Evolutionary conservation across 2,888 invertebrate species (phyloP), one percentile per base, ranked within the genome.

Genomic region (Acanthopleura granulata): DNA sequence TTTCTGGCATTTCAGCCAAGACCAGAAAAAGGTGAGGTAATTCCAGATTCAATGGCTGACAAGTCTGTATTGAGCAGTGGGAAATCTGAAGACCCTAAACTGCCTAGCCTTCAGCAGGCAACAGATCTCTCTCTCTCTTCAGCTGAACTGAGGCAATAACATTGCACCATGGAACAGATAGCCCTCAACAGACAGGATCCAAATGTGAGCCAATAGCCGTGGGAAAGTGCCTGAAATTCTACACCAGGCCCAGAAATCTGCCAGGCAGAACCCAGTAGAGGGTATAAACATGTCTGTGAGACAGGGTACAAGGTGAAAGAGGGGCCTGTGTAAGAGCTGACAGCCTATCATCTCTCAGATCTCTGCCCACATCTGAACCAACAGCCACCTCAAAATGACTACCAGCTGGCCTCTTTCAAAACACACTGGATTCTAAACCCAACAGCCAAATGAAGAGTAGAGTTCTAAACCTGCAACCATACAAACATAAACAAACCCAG

Each of bases 331-430:
- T 57, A n/a, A 57, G 57, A 57, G 22, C n/a, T 57, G 57, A 57
- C 57, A 57, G 57, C 57, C 57, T 57, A 57, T 57, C 57, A 57
- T 57, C 57, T 57, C n/a, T n/a, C 57, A 57, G n/a, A 57, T 57
- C 57, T 57, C 57, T n/a, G 57, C n/a, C 57, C 22, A 57, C 57
- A 57, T 57, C 57, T 57, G 57, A 57, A 57, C 57, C 22, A 57
- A 57, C 57, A 57, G 18, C n/a, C 57, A n/a, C 57, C 12, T 1
- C 6, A n/a, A 57, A 57, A 57, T 22, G 22, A 18, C 57, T 57
- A 57, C 57, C 57, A 57, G 57, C 18, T 57, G 57, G 57, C n/a
- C 57, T 12, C 12, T 57, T 57, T 57, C 57, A 57, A 57, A 3
- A 57, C 57, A 40, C 40, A 57, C 22, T 57, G 22, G 51, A 15